Conservation (phyloP, 2,797 vertebrate genomes). For the Sebastes oblongus region DNA sequence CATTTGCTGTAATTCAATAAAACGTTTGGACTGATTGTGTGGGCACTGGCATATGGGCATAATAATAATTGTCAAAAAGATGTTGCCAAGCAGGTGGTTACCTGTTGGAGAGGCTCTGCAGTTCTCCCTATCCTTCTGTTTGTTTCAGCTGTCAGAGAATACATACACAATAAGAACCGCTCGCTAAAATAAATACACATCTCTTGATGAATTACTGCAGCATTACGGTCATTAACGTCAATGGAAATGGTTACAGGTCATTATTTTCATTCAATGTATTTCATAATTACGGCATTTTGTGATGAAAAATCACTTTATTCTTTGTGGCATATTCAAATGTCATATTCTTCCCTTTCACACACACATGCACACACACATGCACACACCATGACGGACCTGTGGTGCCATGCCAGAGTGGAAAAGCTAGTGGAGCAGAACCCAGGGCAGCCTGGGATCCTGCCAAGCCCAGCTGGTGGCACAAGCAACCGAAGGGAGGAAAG, state of each 20-base stretch:
- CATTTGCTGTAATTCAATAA: background rate
- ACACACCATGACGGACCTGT: constrained; percentile 59
- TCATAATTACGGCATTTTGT: background rate
- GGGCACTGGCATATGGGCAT: background rate
- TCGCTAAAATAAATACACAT: background rate
- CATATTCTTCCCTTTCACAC: background rate
- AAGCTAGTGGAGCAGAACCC: constrained; percentile 72
- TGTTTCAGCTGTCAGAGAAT: background rate
- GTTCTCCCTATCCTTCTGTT: constrained; percentile 12
- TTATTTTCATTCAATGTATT: constrained; percentile 8
- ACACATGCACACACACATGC: constrained; percentile 2
- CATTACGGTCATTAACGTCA: constrained; percentile 12
- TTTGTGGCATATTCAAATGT: background rate
- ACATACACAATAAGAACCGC: background rate
- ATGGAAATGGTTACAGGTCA: constrained; percentile 14
- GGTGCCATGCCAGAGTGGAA: constrained; percentile 64
- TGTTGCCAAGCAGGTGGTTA: constrained; percentile 26
- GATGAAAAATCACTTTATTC: background rate
- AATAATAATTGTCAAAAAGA: background rate
- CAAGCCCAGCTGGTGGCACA: constrained; percentile 66
- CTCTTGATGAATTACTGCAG: constrained; percentile 7
- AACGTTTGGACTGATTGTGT: background rate
- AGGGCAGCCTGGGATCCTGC: constrained; percentile 62
- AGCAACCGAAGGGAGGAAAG: constrained; percentile 36
- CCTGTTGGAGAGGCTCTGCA: background rate